Base-by-base conservation (phyloP, 92 coral and sea anemone genomes). In the Phenganax stokvisi region DNA sequence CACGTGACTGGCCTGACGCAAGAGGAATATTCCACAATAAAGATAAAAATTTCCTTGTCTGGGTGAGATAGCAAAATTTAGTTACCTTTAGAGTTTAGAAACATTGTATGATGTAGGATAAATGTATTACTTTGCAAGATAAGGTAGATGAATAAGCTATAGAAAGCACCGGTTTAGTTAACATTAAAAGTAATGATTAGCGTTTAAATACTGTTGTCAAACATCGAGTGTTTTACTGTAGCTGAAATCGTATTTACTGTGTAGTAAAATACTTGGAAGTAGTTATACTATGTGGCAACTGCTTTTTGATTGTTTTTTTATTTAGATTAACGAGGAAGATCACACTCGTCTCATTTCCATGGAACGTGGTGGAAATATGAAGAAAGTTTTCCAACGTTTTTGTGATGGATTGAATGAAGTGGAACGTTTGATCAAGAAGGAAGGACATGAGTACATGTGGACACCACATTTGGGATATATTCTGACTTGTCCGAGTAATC, bases 1-100 rank as follows among this genome's bases (percentile, higher is more conserved):
- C 98, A 66, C 98, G 98, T 79, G 98, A 93, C 80, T 93, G 98
- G 98, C 98, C 98, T 51, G 98, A 94, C 72, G 98, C 98, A 57
- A 93, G 98, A 57, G 98, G 98, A 83, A 91, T 94, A 75, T 94
- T 88, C 91, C 98, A 94, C 85, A 94, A 94, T 83, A 87, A 88
- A 51, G 83, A 88, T 87, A 94, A 93, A 87, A 93, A 93, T 85
- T 93, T 93, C 86, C 94, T 93, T 3, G 90, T 93, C 68, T 93
- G 98, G 98, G 83, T 79, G 65, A 51, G 57, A 44, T 61, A 13
- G 47, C 29, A n/a, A 47, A 71, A 37, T 37, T 1, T 37, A 37
- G 47, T 37, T 71, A 71, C 56, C 28, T 11, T 71, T 37, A 37
- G 3, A 37, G 47, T 37, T 1, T 37, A 37, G 47, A 37, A 20